Evolutionary conservation across 2,113 vertebrate genomes (phyloP).

Genomic region (Natator depressus): DNA sequence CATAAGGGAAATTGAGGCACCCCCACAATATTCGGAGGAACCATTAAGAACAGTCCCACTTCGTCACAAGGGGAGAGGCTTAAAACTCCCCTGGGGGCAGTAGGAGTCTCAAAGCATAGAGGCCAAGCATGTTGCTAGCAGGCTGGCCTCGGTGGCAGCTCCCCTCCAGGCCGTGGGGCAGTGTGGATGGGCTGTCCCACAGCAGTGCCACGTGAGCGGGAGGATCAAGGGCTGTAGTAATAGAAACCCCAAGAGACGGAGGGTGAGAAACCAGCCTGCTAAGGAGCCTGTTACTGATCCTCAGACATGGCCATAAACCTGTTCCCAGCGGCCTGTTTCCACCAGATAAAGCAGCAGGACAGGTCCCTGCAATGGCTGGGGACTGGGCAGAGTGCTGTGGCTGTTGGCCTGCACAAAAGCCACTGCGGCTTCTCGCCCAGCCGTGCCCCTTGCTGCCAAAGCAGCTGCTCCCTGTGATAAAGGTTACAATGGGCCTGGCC

Average conservation of each 20-base stretch:
- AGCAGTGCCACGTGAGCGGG: neutral
- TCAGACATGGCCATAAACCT: fast-evolving
- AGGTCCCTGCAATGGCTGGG: neutral
- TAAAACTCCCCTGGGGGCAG: neutral
- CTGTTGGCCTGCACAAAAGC: neutral
- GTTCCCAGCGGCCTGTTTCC: fast-evolving
- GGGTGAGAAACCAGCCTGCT: neutral
- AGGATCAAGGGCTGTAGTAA: neutral
- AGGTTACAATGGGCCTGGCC: neutral
- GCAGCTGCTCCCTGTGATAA: neutral
- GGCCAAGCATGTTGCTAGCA: neutral
- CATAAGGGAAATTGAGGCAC: no score
- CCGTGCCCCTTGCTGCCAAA: neutral
- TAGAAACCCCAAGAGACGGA: fast-evolving
- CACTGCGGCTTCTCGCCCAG: neutral
- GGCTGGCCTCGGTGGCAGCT: neutral
- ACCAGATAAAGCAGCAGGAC: neutral
- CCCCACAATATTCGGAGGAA: no score
- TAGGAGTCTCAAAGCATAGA: neutral
- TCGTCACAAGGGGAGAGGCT: no score
- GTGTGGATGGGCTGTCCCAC: neutral
- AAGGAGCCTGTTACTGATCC: fast-evolving
- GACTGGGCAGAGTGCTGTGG: neutral
- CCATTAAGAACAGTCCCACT: no score
- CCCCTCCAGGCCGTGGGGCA: neutral